phyloP scores from a whole-genome alignment of 2,888 invertebrate species.

The Hanleya hanleyi region DNA sequence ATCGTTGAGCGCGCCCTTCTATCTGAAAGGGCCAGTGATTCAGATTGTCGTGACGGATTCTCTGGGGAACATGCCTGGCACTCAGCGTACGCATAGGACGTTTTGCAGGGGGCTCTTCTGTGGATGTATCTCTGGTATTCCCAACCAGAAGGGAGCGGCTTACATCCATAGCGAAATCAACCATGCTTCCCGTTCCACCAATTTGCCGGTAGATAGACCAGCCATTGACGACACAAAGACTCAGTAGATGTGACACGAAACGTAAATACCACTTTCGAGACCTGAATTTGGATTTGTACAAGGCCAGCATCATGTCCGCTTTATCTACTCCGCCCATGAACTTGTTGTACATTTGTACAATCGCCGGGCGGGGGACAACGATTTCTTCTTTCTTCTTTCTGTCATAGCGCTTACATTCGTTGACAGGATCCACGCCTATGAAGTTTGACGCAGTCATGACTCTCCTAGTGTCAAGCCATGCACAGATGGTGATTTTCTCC shows the following conservation, averaged over 20 bases:
- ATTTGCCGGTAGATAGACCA: slow-evolving; percentile 11
- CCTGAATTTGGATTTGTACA: slow-evolving; percentile 12
- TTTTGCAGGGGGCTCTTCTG: background rate
- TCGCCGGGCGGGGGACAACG: slow-evolving; percentile 5
- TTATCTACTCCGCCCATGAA: slow-evolving; percentile 26
- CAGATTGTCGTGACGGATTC: background rate
- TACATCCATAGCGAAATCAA: background rate
- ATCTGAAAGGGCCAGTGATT: slow-evolving; percentile 14
- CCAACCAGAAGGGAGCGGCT: background rate
- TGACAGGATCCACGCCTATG: slow-evolving; percentile 12
- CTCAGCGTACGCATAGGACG: background rate
- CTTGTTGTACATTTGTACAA: slow-evolving; percentile 16
- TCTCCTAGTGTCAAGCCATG: slow-evolving; percentile 12
- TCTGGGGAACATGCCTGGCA: slow-evolving; percentile 2
- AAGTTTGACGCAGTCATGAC: slow-evolving; percentile 15
- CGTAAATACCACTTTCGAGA: slow-evolving; percentile 19
- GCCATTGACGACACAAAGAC: slow-evolving; percentile 10
- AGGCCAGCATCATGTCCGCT: slow-evolving; percentile 16
- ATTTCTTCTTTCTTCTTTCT: slow-evolving; percentile 11
- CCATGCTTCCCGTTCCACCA: background rate
- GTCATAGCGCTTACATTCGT: slow-evolving; percentile 11
- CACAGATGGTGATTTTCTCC: slow-evolving; percentile 6
- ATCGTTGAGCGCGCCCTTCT: background rate
- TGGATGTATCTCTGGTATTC: background rate
- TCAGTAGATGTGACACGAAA: slow-evolving; percentile 5